These are phyloP conservation scores for Caenorhabditis sulstoni DNA, from an alignment of 2,888 invertebrate species.

Conservation along the genomic window DNA sequence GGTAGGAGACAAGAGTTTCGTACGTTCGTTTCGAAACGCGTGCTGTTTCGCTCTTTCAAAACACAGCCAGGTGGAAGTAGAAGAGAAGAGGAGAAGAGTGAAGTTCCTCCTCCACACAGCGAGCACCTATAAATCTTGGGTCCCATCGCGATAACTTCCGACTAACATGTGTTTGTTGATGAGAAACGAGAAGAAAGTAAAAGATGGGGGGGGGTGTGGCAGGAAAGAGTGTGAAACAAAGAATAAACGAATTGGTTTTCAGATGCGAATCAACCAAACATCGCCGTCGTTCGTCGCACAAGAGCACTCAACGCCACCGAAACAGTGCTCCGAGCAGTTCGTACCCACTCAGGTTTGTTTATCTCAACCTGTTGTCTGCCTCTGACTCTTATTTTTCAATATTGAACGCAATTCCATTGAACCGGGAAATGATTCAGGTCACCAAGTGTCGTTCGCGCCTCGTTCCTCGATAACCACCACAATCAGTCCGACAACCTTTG, in stretches of 20 bases:
- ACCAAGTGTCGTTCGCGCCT: slow-evolving; percentile 55
- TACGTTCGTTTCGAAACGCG: neutral
- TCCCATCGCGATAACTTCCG: slow-evolving; percentile 25
- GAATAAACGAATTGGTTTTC: slow-evolving; percentile 48
- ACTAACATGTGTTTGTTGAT: slow-evolving; percentile 55
- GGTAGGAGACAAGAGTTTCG: neutral
- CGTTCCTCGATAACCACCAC: slow-evolving; percentile 48
- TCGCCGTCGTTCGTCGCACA: slow-evolving; percentile 66
- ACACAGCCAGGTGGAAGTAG: neutral
- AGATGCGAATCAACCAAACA: slow-evolving; percentile 70
- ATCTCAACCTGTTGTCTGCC: slow-evolving; percentile 4
- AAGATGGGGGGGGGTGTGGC: slow-evolving; percentile 1
- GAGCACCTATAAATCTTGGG: slow-evolving; percentile 39
- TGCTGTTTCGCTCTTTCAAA: neutral
- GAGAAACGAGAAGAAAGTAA: slow-evolving; percentile 25
- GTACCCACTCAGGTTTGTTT: slow-evolving; percentile 65
- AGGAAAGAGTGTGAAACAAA: slow-evolving; percentile 15
- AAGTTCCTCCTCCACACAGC: slow-evolving; percentile 3
- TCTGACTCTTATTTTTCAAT: slow-evolving; percentile 7
- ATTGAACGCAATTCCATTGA: neutral
- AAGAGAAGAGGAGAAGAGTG: slow-evolving; percentile 6
- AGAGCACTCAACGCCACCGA: slow-evolving; percentile 67
- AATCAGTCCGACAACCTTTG: slow-evolving; percentile 48
- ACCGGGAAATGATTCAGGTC: slow-evolving; percentile 35
- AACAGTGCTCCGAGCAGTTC: slow-evolving; percentile 76